These are phyloP conservation scores for Sabatieria punctata DNA, from an alignment of 2,888 invertebrate genomes.

Conservation along the genomic window DNA sequence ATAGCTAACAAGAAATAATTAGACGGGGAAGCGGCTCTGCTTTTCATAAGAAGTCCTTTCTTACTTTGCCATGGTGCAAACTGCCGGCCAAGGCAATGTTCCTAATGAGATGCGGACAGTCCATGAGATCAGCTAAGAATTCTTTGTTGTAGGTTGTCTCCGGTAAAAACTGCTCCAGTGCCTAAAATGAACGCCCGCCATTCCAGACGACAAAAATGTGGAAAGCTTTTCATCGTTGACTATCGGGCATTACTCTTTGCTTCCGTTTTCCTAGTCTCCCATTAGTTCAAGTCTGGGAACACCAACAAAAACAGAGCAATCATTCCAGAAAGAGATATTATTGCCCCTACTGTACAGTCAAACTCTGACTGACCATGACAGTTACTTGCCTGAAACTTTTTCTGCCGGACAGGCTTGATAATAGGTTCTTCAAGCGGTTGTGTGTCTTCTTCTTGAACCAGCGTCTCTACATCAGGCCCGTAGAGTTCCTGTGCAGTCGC, in stretches of 20 bases:
- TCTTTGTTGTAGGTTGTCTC: slow-evolving; percentile 88
- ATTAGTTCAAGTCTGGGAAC: too few species aligned
- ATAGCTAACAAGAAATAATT: too few species aligned
- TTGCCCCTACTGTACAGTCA: slow-evolving; percentile 1
- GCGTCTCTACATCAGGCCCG: slow-evolving; percentile 91
- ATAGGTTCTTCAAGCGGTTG: slow-evolving; percentile 66
- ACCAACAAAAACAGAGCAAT: too few species aligned
- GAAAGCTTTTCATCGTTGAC: too few species aligned
- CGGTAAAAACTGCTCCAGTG: slow-evolving; percentile 67
- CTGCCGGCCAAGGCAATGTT: slow-evolving; percentile 91
- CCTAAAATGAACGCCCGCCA: slow-evolving; percentile 15
- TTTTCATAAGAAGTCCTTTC: too few species aligned
- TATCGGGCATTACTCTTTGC: too few species aligned
- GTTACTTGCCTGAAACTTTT: slow-evolving; percentile 52
- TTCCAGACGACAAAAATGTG: too few species aligned
- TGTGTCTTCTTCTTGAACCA: slow-evolving; percentile 96
- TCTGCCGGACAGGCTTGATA: slow-evolving; percentile 71
- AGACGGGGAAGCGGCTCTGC: too few species aligned
- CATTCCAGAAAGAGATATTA: neutral
- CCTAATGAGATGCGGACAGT: slow-evolving; percentile 78
- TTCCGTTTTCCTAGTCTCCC: too few species aligned
- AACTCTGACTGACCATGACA: too few species aligned
- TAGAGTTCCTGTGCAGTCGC: slow-evolving; percentile 74
- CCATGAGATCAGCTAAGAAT: slow-evolving; percentile 93
- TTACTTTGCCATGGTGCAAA: slow-evolving; percentile 81